These are phyloP conservation scores for Tenualosa ilisha DNA, from an alignment of 2,797 vertebrate species.

Conservation along the genomic window DNA sequence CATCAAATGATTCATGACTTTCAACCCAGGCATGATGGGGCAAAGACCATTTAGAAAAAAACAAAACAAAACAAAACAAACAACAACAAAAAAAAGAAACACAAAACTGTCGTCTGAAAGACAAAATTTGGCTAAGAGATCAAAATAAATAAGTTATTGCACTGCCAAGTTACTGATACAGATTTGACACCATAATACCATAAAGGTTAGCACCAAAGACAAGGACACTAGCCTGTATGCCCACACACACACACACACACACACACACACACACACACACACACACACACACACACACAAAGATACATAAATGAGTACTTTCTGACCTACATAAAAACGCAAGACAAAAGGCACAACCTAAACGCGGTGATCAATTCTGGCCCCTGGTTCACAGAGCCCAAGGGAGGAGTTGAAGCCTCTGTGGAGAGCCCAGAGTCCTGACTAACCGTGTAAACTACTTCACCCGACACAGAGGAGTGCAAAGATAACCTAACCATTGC, in stretches of 20 bases:
- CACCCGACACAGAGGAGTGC: background rate
- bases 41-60: background rate
- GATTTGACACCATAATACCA: conserved; percentile 13
- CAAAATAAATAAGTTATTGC: conserved; percentile 21
- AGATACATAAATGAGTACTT: background rate
- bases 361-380: background rate
- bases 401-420: background rate
- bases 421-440: background rate
- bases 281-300: background rate
- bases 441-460: conserved; percentile 11
- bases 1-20: background rate
- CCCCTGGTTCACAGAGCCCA: background rate
- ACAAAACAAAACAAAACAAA: background rate
- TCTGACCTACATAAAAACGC: background rate
- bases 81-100: too few species aligned
- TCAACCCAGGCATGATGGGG: background rate
- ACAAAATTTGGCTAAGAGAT: background rate
- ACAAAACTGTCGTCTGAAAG: background rate
- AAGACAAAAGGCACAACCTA: background rate
- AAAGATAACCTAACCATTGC: background rate
- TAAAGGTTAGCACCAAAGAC: background rate
- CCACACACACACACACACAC: conserved; percentile 28
- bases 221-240: conserved; percentile 34
- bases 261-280: background rate
- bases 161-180: conserved; percentile 29